Conservation (phyloP, 2,888 invertebrate genomes). For the Amphimallon solstitiale region DNA sequence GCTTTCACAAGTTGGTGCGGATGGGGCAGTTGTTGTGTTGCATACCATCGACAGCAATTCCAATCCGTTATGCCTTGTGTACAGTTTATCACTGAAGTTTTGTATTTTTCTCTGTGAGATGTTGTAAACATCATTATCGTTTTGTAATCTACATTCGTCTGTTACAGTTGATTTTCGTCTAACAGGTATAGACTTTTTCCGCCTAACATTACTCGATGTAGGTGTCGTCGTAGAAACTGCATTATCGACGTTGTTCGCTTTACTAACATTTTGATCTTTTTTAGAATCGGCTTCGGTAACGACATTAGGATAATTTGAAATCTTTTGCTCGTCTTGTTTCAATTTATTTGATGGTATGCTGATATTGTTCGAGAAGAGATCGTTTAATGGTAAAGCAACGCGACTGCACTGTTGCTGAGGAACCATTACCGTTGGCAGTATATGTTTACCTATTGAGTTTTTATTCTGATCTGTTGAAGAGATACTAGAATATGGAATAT, state of each 20-base stretch:
- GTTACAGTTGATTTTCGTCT: not conserved
- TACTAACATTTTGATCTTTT: not conserved
- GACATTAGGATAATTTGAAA: slow-evolving; percentile 10
- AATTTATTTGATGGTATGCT: not conserved
- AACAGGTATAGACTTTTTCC: not conserved
- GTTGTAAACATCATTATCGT: too few relatives aligned
- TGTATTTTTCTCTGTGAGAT: too few relatives aligned
- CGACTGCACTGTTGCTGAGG: slow-evolving; percentile 15
- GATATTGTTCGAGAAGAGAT: not conserved
- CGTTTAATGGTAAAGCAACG: slow-evolving; percentile 9
- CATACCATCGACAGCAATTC: slow-evolving; percentile 19
- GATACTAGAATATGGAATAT: not conserved
- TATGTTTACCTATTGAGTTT: slow-evolving; percentile 22
- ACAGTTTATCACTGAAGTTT: too few relatives aligned
- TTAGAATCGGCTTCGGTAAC: not conserved
- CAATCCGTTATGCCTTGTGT: not conserved
- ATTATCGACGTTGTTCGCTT: not conserved
- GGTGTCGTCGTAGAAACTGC: not conserved
- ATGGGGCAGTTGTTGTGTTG: not conserved
- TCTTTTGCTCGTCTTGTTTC: not conserved
- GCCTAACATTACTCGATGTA: not conserved
- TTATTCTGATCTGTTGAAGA: not conserved
- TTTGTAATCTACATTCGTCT: not conserved
- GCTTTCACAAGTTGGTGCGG: not conserved
- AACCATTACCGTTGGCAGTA: slow-evolving; percentile 21